Evolutionary conservation across 2,888 invertebrate species (phyloP), one percentile per base, ranked within the genome.

Genomic region (Oconnorella tubifera): DNA sequence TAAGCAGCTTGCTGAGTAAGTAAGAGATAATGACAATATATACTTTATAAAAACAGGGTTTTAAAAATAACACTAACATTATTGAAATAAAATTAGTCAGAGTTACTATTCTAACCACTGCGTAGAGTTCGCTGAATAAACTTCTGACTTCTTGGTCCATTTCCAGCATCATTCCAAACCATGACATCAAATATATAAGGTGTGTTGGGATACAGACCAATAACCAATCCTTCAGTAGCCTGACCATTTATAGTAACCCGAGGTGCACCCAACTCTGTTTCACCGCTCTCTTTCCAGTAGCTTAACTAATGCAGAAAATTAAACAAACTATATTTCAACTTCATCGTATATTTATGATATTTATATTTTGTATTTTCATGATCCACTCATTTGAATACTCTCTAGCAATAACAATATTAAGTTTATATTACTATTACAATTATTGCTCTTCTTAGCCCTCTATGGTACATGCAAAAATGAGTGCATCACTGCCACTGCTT

Each of bases 141-240:
- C 50, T 90, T 86, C 84, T 96, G 94, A 83, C 94, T 94, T 80
- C 96, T 95, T 0, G 94, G 93, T 2, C 97, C 96, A 82, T 95
- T 95, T 1, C 97, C 96, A 1, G 96, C 96, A 0, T 91, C 88
- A 84, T 96, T 97, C 77, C 92, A 96, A 0, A 92, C 95, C 92
- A 95, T 95, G 1, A 92, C 90, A 85, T 92, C 75, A 0, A 96
- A 92, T 76, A 86, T 89, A 83, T 97, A 98, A 78, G 93, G 91
- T 0, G 91, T 93, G 80, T 96, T 90, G 0, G 95, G 93, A 75
- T 91, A 89, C 58, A 98, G 84, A 72, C 97, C 97, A 19, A 96
- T 94, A 76, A 98, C 91, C 1, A 94, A 84, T 0, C 95, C 92
- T 89, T 91, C 90, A 58, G 90, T 88, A 61, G 88, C 86, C 1